Conservation (phyloP, 2,888 invertebrate genomes). For the Dexiosoma caninum region DNA sequence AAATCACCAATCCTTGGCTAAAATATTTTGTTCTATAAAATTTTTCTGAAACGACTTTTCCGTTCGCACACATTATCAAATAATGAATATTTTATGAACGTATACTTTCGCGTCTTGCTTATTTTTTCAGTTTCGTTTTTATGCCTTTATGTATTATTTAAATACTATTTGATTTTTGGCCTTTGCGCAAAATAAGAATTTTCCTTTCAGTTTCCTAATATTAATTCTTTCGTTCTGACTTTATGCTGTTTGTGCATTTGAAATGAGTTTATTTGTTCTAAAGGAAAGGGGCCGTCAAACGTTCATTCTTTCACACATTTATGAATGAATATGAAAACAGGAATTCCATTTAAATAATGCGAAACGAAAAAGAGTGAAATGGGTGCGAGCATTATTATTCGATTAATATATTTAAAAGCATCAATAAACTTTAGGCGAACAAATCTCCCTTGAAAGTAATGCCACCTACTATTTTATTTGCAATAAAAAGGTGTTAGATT, state of each 20-base stretch:
- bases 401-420: conserved; percentile 63
- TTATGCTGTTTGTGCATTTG: conserved; percentile 53
- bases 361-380: conserved; percentile 37
- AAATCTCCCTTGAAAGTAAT: conserved; percentile 33
- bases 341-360: conserved; percentile 52
- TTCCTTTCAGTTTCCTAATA: neutral
- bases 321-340: conserved; percentile 46
- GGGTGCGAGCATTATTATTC: conserved; percentile 62
- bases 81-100: conserved; percentile 59
- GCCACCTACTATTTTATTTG: conserved; percentile 16
- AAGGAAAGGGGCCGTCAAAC: neutral
- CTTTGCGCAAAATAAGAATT: conserved; percentile 44
- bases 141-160: conserved; percentile 32
- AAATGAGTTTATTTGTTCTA: conserved; percentile 26
- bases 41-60: neutral
- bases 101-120: conserved; percentile 26
- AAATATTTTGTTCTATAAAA: too few relatives aligned
- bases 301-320: conserved; percentile 33
- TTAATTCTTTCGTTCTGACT: neutral
- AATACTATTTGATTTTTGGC: conserved; percentile 56
- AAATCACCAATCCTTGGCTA: too few relatives aligned
- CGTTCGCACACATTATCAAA: neutral
- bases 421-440: conserved; percentile 48
- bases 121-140: conserved; percentile 4
- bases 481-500: conserved; percentile 48